phyloP scores from a whole-genome alignment of 2,797 vertebrate species.

The Premnoplex brunnescens region DNA sequence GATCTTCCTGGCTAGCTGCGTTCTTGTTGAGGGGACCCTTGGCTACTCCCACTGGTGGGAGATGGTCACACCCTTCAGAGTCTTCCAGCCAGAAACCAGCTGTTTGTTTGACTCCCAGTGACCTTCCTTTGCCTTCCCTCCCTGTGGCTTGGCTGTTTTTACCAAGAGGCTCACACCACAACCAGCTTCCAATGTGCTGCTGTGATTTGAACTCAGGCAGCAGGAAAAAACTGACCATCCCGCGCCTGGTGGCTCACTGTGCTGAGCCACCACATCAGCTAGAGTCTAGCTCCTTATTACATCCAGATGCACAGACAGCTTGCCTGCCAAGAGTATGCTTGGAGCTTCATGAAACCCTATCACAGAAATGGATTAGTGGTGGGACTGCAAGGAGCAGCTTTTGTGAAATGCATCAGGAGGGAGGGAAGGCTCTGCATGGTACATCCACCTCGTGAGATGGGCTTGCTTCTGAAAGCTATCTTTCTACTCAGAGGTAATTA shows the following conservation, averaged over 20 bases:
- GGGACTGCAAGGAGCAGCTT: constrained; percentile 22
- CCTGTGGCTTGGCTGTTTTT: neutral
- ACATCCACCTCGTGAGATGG: neutral
- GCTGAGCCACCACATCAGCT: constrained; percentile 22
- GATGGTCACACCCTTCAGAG: neutral
- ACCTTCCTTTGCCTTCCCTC: neutral
- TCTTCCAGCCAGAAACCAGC: neutral
- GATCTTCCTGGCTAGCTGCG: neutral
- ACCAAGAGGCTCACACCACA: neutral
- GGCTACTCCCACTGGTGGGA: neutral
- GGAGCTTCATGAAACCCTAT: constrained; percentile 44
- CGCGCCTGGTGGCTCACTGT: neutral
- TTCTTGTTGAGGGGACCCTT: neutral
- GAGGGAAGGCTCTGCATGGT: neutral
- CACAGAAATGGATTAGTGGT: neutral
- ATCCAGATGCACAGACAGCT: constrained; percentile 65
- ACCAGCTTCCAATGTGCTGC: neutral
- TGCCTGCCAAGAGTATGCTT: constrained; percentile 43
- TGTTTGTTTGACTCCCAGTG: neutral
- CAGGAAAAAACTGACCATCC: neutral
- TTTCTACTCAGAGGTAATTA: neutral
- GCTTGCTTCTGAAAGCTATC: neutral
- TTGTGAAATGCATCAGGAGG: neutral
- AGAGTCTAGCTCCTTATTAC: constrained; percentile 44
- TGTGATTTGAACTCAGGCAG: neutral